Evolutionary conservation across 2,797 vertebrate genomes (phyloP).

Genomic region (Pipistrellus kuhlii): DNA sequence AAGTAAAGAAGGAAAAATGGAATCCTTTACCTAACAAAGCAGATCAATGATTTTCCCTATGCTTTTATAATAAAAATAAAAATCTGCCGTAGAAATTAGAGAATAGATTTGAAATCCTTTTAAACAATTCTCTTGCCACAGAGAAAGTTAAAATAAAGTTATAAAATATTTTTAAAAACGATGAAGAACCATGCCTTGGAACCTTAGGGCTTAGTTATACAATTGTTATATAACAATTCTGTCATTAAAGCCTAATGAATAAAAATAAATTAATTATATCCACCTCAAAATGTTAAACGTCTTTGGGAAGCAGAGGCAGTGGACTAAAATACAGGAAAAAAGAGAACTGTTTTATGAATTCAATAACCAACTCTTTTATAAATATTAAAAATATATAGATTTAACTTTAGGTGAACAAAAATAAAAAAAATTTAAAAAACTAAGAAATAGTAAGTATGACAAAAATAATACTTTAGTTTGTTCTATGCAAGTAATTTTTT

Average conservation of each 20-base stretch:
- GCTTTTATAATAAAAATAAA: constrained; percentile 21
- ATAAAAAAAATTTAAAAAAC: not conserved
- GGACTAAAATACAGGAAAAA: not conserved
- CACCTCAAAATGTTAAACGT: not conserved
- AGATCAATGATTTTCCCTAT: not conserved
- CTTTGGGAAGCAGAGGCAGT: not conserved
- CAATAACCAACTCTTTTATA: not conserved
- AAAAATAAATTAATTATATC: not conserved
- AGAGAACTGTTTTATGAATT: not conserved
- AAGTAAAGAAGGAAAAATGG: not conserved
- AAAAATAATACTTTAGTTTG: not conserved
- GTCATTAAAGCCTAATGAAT: not conserved
- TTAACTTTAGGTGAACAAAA: not conserved
- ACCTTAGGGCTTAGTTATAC: not conserved
- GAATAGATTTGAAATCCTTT: not conserved
- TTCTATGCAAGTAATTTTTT: not conserved
- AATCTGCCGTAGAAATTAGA: not conserved
- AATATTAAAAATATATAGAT: constrained; percentile 14
- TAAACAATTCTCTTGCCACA: not conserved
- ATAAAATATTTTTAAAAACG: constrained; percentile 21
- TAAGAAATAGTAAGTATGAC: not conserved
- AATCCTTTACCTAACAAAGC: not conserved
- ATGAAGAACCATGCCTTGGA: not conserved
- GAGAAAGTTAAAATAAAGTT: constrained; percentile 10
- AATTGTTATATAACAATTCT: not conserved